These are phyloP conservation scores for Anableps anableps DNA, from an alignment of 2,797 vertebrate genomes.

Conservation along the genomic window DNA sequence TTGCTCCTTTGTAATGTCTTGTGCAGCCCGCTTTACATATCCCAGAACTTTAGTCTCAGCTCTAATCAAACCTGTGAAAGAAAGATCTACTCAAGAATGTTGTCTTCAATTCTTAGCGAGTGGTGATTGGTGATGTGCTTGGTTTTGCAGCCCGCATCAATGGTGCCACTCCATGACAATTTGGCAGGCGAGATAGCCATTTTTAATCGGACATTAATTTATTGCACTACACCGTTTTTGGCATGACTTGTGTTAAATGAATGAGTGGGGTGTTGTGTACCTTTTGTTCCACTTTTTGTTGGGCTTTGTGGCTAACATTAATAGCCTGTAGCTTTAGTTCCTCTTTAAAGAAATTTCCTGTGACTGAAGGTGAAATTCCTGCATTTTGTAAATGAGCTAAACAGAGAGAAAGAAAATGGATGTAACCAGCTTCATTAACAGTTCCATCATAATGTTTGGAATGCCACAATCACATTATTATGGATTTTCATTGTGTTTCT, in stretches of 20 bases:
- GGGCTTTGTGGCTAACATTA: constrained; percentile 80
- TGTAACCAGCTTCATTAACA: neutral
- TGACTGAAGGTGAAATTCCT: constrained; percentile 27
- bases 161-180: constrained; percentile 83
- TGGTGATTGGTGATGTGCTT: constrained; percentile 77
- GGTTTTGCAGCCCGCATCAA: constrained; percentile 78
- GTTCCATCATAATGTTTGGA: neutral
- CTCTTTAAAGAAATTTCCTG: constrained; percentile 57
- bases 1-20: constrained; percentile 77
- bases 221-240: constrained; percentile 69
- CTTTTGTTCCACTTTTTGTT: constrained; percentile 79
- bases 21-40: constrained; percentile 77
- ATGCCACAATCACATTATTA: neutral
- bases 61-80: constrained; percentile 67
- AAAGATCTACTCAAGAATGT: constrained; percentile 78
- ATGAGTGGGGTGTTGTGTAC: constrained; percentile 73
- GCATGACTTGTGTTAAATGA: constrained; percentile 73
- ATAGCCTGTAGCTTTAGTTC: constrained; percentile 74
- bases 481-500: neutral
- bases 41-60: constrained; percentile 60
- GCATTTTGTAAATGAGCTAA: constrained; percentile 47
- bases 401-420: constrained; percentile 18
- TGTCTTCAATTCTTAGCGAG: constrained; percentile 78
- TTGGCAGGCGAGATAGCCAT: constrained; percentile 77
- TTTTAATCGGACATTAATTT: constrained; percentile 83